Conservation (phyloP, 2,797 vertebrate genomes). For the Prionace glauca region DNA sequence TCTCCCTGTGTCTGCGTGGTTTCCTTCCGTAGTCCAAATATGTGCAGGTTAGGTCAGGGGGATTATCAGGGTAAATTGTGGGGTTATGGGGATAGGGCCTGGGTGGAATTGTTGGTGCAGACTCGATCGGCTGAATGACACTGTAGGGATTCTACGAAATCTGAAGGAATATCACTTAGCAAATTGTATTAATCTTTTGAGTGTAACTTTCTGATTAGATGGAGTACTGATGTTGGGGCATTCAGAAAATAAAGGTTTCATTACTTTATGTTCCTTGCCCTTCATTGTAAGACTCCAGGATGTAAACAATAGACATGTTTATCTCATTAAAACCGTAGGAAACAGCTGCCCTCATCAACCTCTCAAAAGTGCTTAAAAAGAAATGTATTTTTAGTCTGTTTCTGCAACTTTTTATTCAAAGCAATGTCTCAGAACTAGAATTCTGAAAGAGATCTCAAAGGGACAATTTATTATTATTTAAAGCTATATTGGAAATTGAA, state of each 20-base stretch:
- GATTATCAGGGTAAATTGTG: no score
- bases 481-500: background rate
- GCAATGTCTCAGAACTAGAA: background rate
- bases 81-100: no score
- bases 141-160: no score
- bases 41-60: no score
- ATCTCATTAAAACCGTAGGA: background rate
- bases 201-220: background rate
- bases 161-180: background rate
- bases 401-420: background rate
- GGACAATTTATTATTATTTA: background rate
- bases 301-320: background rate
- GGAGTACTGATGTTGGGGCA: background rate
- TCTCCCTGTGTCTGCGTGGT: no score
- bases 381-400: background rate
- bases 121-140: no score
- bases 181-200: background rate
- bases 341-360: background rate
- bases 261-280: background rate
- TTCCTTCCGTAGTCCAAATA: no score
- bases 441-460: background rate
- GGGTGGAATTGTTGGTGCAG: no score
- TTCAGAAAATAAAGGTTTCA: background rate
- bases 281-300: background rate
- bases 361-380: background rate